Evolutionary conservation across 2,113 vertebrate genomes (phyloP).

Genomic region (Eulemur macaco): DNA sequence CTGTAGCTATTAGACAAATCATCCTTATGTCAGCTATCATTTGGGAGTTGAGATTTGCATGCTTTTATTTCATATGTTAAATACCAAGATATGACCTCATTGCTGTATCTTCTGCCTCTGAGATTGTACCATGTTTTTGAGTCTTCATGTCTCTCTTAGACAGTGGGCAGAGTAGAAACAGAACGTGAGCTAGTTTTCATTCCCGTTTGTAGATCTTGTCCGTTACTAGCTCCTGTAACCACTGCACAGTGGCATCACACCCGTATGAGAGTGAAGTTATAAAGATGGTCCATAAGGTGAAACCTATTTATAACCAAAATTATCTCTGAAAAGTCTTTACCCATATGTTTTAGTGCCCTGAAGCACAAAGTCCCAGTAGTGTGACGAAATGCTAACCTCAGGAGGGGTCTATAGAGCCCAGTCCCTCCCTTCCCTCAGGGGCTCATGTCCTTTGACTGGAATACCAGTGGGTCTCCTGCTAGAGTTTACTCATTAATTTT

Average conservation of each 20-base stretch:
- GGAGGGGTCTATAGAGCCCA: background rate
- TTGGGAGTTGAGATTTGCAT: background rate
- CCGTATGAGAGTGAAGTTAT: background rate
- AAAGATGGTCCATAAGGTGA: background rate
- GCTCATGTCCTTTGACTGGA: background rate
- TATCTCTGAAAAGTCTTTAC: background rate
- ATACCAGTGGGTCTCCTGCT: background rate
- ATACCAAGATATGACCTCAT: background rate
- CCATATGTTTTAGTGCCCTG: background rate
- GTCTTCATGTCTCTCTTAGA: background rate
- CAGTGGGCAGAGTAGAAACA: background rate
- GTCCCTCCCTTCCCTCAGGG: background rate
- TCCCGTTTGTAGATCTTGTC: background rate
- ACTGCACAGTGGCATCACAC: background rate
- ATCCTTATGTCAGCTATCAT: background rate
- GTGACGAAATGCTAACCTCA: background rate
- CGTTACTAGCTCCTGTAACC: accelerated
- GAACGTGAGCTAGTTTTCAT: background rate
- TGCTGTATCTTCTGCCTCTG: background rate
- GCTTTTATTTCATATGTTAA: background rate
- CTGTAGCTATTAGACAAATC: background rate
- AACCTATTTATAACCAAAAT: background rate
- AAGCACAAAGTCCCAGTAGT: too few relatives aligned
- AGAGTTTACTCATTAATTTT: background rate
- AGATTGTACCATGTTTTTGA: background rate